These are phyloP conservation scores for Anoplophora glabripennis DNA, from an alignment of 1,140 invertebrate genomes.

Conservation along the genomic window DNA sequence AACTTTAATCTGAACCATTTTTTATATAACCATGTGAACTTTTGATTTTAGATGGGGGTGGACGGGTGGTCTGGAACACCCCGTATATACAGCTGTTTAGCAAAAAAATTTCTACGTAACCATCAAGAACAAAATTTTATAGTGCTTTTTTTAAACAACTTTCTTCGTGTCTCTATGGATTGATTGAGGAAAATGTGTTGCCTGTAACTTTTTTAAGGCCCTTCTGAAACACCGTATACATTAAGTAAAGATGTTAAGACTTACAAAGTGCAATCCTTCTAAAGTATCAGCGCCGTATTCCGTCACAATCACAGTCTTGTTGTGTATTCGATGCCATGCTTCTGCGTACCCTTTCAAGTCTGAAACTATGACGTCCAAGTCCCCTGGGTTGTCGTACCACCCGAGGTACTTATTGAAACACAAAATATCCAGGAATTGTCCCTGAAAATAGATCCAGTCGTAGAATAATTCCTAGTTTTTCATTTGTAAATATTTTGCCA, in stretches of 20 bases:
- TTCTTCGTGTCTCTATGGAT: too few relatives aligned
- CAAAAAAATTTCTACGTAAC: too few relatives aligned
- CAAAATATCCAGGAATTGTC: slow-evolving; percentile 79
- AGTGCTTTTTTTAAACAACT: too few relatives aligned
- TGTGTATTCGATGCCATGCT: slow-evolving; percentile 74
- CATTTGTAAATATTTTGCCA: slow-evolving; percentile 25
- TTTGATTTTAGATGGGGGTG: too few relatives aligned
- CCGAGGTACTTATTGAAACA: slow-evolving; percentile 91
- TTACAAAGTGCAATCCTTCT: slow-evolving; percentile 70
- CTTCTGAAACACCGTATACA: too few relatives aligned
- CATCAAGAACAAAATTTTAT: too few relatives aligned
- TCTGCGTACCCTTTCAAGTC: slow-evolving; percentile 71
- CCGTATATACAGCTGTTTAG: too few relatives aligned
- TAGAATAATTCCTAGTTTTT: slow-evolving; percentile 64
- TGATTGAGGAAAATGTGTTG: too few relatives aligned
- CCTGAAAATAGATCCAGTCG: slow-evolving; percentile 57
- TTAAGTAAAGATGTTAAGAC: neutral
- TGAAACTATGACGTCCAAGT: slow-evolving; percentile 68
- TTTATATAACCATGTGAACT: too few relatives aligned
- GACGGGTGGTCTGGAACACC: too few relatives aligned
- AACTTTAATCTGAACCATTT: too few relatives aligned
- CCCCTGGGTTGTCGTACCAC: slow-evolving; percentile 86
- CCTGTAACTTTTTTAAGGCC: too few relatives aligned
- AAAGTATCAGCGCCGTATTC: slow-evolving; percentile 95
- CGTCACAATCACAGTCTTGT: slow-evolving; percentile 87